Conservation (phyloP, 2,113 vertebrate species). For the Ictidomys tridecemlineatus region DNA sequence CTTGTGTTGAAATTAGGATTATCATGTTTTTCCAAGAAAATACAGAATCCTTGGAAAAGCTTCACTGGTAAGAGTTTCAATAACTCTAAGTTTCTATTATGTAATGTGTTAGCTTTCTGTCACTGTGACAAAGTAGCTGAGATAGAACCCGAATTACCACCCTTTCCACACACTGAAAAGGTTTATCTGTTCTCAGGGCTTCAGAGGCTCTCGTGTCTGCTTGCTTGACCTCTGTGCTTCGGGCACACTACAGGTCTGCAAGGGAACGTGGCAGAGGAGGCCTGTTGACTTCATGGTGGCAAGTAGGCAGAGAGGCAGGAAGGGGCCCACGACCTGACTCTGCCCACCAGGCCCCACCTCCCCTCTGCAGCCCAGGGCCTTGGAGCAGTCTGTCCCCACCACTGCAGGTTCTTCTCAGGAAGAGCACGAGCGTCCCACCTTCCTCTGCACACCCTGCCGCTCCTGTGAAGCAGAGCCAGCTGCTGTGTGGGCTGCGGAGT, state of each 20-base stretch:
- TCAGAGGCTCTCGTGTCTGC: not conserved
- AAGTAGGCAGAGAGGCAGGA: no score
- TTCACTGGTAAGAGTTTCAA: not conserved
- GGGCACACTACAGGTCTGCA: no score
- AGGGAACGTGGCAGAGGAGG: no score
- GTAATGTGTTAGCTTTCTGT: not conserved
- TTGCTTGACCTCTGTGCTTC: not conserved
- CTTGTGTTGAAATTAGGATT: not conserved
- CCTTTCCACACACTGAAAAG: not conserved
- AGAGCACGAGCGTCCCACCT: not conserved
- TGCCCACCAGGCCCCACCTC: not conserved
- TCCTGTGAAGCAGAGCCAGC: not conserved
- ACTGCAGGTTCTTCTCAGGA: not conserved
- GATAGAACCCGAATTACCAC: no score
- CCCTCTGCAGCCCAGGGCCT: not conserved
- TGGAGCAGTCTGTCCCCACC: no score
- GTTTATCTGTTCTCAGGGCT: no score
- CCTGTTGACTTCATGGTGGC: not conserved
- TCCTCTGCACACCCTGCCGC: no score
- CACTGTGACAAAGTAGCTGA: not conserved
- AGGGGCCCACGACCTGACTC: no score
- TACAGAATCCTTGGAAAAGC: not conserved
- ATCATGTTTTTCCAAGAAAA: not conserved
- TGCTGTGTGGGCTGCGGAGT: rapidly evolving
- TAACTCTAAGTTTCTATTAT: not conserved